A percentile compares a stretch with the other conserved stretches of the same genome.
Evolutionary conservation across 2,113 vertebrate genomes (phyloP).

Genomic region (Notarius lentiginosus): DNA sequence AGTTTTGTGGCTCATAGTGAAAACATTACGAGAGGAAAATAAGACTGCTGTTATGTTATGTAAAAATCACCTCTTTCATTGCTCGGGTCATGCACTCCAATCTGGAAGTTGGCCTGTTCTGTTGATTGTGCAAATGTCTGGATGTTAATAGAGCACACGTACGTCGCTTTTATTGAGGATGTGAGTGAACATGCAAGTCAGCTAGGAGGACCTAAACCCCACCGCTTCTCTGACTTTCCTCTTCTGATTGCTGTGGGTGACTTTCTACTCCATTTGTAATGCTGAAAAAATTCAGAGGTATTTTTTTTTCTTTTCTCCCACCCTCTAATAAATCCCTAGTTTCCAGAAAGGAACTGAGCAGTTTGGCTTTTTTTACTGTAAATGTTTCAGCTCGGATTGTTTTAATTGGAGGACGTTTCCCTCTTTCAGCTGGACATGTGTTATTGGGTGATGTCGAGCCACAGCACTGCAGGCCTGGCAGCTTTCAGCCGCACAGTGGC

Average conservation of each 20-base stretch:
- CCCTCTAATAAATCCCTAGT: constrained; percentile 33
- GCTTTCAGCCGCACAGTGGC: constrained; percentile 14
- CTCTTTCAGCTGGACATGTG: constrained; percentile 41
- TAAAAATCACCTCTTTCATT: not conserved
- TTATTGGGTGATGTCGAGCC: constrained; percentile 33
- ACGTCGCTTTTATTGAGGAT: not conserved
- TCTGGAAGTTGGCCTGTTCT: not conserved
- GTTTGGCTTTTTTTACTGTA: constrained; percentile 40
- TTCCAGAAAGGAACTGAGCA: constrained; percentile 44
- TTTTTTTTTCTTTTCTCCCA: constrained; percentile 15
- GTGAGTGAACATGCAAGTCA: not conserved
- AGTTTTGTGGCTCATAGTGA: constrained; percentile 22
- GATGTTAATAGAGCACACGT: not conserved
- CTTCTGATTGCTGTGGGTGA: constrained; percentile 2
- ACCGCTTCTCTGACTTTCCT: not conserved
- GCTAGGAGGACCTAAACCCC: not conserved
- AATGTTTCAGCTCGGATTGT: constrained; percentile 50
- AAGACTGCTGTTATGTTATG: not conserved
- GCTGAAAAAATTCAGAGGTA: constrained; percentile 32
- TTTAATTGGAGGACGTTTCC: constrained; percentile 47
- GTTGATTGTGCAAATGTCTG: not conserved
- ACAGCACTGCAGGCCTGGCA: constrained; percentile 32
- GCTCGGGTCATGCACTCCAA: not conserved
- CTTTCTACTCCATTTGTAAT: constrained; percentile 46
- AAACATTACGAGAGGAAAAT: constrained; percentile 17